A percentile compares a stretch with the other conserved stretches of the same genome.
Conservation (phyloP, 2,113 vertebrate species). For the Gobiocypris rarus region DNA sequence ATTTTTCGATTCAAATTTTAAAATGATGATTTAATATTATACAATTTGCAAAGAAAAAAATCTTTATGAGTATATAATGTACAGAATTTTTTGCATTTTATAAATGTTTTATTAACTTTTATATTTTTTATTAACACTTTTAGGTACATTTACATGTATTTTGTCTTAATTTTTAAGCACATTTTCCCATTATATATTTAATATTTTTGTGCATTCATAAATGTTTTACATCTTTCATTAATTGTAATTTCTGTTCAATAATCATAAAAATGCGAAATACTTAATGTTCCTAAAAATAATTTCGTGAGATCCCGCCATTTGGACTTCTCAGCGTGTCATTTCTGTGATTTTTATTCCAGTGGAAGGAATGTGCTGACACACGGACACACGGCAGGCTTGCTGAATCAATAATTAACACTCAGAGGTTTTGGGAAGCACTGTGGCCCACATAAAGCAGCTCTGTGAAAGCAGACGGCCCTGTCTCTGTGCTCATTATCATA, state of each 20-base stretch:
- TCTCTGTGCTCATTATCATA: not conserved
- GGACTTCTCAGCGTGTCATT: not conserved
- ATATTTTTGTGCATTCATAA: no score
- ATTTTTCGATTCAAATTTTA: no score
- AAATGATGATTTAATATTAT: no score
- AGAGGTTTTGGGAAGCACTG: not conserved
- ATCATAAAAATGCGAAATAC: not conserved
- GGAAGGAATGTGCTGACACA: conserved; percentile 14
- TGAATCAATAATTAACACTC: not conserved
- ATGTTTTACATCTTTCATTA: not conserved
- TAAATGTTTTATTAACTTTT: no score
- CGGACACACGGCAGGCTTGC: not conserved
- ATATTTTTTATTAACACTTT: no score
- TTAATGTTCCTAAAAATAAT: conserved; percentile 3
- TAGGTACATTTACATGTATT: not conserved
- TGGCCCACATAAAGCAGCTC: not conserved
- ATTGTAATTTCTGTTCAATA: not conserved
- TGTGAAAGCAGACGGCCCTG: not conserved
- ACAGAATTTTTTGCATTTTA: no score
- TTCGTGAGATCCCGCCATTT: not conserved
- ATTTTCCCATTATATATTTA: not conserved
- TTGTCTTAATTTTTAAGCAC: not conserved
- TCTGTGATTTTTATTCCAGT: not conserved
- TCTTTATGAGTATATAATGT: no score
- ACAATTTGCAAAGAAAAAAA: no score